Evolutionary conservation across 2,797 vertebrate species (phyloP).

Genomic region (Rhyacichthys aspro): DNA sequence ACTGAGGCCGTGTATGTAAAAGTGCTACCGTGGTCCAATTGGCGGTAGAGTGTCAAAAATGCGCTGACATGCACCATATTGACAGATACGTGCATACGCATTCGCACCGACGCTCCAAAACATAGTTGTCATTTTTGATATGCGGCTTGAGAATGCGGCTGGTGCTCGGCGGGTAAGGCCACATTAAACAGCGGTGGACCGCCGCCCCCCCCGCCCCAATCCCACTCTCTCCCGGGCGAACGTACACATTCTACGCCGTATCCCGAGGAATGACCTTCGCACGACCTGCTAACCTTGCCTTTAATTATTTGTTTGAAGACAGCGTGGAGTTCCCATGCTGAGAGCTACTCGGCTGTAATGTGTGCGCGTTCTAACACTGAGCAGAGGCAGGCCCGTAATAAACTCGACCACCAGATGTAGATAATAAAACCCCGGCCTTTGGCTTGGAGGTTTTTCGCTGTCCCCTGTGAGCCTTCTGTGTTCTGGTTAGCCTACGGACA

Average conservation of each 20-base stretch:
- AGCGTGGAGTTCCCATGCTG: slow-evolving; percentile 96
- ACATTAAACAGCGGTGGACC: slow-evolving; percentile 79
- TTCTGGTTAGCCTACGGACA: slow-evolving; percentile 69
- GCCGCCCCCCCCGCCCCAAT: slow-evolving; percentile 46
- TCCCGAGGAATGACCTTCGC: slow-evolving; percentile 94
- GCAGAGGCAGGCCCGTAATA: slow-evolving; percentile 86
- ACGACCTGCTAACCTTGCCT: slow-evolving; percentile 95
- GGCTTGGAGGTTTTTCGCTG: slow-evolving; percentile 66
- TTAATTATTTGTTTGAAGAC: slow-evolving; percentile 99
- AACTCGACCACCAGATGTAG: slow-evolving; percentile 93
- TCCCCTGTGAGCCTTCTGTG: slow-evolving; percentile 63
- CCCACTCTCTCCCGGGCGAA: slow-evolving; percentile 76
- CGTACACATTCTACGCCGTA: slow-evolving; percentile 95
- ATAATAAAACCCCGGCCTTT: slow-evolving; percentile 87
- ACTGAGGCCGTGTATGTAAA: slow-evolving; percentile 33
- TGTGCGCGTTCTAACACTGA: slow-evolving; percentile 69
- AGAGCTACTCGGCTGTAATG: slow-evolving; percentile 78
- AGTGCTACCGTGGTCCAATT: slow-evolving; percentile 54
- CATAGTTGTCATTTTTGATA: slow-evolving; percentile 50
- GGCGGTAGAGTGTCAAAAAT: slow-evolving; percentile 58
- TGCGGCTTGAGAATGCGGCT: slow-evolving; percentile 53
- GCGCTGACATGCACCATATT: slow-evolving; percentile 42
- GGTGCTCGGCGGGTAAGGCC: slow-evolving; percentile 69
- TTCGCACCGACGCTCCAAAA: slow-evolving; percentile 40
- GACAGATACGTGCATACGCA: slow-evolving; percentile 40